Conservation (phyloP, 2,797 vertebrate species). For the Crocidura indochinensis region DNA sequence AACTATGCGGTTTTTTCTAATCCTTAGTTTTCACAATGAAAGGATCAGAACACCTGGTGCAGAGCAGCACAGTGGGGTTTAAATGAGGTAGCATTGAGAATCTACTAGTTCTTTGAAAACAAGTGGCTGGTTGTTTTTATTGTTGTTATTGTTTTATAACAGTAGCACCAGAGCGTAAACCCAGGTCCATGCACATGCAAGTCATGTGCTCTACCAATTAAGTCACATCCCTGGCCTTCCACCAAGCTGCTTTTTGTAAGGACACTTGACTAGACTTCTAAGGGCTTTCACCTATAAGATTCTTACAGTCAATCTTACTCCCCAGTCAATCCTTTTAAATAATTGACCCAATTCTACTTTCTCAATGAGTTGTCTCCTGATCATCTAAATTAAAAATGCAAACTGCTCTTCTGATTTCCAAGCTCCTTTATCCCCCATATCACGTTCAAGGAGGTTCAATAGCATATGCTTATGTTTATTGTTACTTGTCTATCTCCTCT, state of each 20-base stretch:
- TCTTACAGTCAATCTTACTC: not conserved
- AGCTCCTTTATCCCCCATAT: not conserved
- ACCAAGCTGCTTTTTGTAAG: not conserved
- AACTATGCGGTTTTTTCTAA: not conserved
- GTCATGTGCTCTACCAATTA: too few relatives aligned
- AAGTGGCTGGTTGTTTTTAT: not conserved
- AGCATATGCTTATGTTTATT: conserved; percentile 36
- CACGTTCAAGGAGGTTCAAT: conserved; percentile 4
- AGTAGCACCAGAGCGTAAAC: too few relatives aligned
- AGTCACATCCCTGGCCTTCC: too few relatives aligned
- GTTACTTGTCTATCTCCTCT: conserved; percentile 6
- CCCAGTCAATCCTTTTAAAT: not conserved
- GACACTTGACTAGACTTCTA: not conserved
- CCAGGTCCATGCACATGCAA: too few relatives aligned
- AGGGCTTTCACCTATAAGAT: conserved; percentile 4
- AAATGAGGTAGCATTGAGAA: not conserved
- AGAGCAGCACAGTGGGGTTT: not conserved
- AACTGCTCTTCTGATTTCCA: not conserved
- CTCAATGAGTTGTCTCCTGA: not conserved
- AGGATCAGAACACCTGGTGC: not conserved
- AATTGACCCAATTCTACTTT: conserved; percentile 16
- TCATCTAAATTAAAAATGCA: conserved; percentile 16
- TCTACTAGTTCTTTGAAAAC: conserved; percentile 1
- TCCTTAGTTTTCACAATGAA: conserved; percentile 48
- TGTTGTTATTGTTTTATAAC: too few relatives aligned